Conservation (phyloP, 2,113 vertebrate species). For the Cairina moschata region DNA sequence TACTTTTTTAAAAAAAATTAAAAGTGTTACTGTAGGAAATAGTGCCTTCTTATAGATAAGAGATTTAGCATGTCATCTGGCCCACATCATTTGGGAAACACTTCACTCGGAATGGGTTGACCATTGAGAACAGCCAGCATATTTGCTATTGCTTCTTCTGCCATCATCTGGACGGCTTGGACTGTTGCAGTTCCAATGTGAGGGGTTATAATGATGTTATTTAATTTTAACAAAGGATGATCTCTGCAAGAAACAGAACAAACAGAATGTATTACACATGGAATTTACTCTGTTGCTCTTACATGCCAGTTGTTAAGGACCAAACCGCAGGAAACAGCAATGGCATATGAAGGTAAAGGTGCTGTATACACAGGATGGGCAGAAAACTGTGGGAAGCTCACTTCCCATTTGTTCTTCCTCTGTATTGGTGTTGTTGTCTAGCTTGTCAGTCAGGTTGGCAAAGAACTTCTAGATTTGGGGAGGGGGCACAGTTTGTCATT, state of each 20-base stretch:
- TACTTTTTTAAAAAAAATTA: neutral
- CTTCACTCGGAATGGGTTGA: constrained; percentile 71
- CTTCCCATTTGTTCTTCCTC: neutral
- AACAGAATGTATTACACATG: neutral
- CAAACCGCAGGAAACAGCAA: neutral
- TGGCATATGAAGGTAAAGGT: neutral
- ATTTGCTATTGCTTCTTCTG: constrained; percentile 69
- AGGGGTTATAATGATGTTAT: constrained; percentile 71
- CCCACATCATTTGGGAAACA: constrained; percentile 36
- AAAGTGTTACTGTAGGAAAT: neutral
- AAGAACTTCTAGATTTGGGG: neutral
- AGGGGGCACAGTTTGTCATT: neutral
- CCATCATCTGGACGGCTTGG: constrained; percentile 33
- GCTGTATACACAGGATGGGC: neutral
- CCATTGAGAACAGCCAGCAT: constrained; percentile 63
- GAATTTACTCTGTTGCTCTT: neutral
- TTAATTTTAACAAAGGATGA: constrained; percentile 70
- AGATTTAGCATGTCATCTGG: neutral
- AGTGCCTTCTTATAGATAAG: neutral
- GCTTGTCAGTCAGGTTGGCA: neutral
- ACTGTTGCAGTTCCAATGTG: constrained; percentile 74
- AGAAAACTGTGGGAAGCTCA: neutral
- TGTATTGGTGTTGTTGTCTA: neutral
- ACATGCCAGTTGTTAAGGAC: neutral
- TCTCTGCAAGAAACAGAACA: constrained; percentile 64